Conservation (phyloP, 2,888 invertebrate genomes). For the Polydrusus cervinus region DNA sequence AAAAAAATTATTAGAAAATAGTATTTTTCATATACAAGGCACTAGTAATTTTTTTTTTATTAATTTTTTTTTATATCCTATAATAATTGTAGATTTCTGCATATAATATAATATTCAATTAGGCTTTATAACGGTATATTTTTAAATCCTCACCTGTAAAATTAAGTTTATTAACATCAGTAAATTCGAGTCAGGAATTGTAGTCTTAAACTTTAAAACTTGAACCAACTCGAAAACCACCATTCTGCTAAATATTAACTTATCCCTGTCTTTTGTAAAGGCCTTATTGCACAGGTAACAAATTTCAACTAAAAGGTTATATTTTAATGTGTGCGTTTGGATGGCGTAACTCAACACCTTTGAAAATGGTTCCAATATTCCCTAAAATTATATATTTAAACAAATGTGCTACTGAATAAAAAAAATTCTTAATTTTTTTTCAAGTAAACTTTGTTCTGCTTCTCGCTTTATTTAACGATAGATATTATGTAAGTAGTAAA, state of each 20-base stretch:
- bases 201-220: conserved; percentile 95
- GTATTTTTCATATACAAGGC: no score
- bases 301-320: conserved; percentile 87
- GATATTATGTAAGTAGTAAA: no score
- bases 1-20: conserved; percentile 43
- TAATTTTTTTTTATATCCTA: no score
- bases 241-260: conserved; percentile 91
- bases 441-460: no score
- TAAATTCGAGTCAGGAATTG: conserved; percentile 95
- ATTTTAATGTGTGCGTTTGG: conserved; percentile 88
- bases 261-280: conserved; percentile 94
- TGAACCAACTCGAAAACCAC: conserved; percentile 96
- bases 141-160: conserved; percentile 77
- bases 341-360: conserved; percentile 95
- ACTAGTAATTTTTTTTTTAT: no score
- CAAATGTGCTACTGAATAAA: no score
- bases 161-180: conserved; percentile 91
- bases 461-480: no score
- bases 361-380: conserved; percentile 94
- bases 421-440: no score
- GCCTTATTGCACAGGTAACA: conserved; percentile 93
- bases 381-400: conserved; percentile 76
- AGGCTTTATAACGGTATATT: neutral
- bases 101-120: no score
- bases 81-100: no score